phyloP scores from a whole-genome alignment of 2,113 vertebrate species.

The Petrocephalus zakoni region DNA sequence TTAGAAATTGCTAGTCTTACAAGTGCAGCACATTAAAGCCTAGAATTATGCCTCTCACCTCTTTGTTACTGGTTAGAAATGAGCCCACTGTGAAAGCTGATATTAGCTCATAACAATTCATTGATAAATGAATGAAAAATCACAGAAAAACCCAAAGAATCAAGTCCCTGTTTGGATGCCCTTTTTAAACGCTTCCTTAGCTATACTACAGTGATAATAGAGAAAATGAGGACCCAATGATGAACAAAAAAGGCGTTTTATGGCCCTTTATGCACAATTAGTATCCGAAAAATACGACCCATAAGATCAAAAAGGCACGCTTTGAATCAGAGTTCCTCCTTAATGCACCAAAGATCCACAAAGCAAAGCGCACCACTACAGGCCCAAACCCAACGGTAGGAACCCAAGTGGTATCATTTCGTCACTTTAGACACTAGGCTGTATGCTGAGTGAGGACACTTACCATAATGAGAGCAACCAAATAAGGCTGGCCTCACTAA shows the following conservation, averaged over 20 bases:
- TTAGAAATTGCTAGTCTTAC: background rate
- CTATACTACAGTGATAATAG: background rate
- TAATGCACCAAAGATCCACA: background rate
- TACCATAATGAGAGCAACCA: background rate
- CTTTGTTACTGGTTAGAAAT: background rate
- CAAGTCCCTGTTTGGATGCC: background rate
- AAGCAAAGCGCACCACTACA: background rate
- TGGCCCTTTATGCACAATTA: background rate
- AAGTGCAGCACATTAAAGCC: background rate
- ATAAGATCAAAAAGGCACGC: background rate
- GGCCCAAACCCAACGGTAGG: background rate
- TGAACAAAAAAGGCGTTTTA: background rate
- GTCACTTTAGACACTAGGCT: background rate
- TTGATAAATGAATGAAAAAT: background rate
- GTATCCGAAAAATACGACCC: background rate
- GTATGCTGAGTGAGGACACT: background rate
- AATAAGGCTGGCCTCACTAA: background rate
- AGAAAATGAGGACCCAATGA: background rate
- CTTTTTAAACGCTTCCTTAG: background rate
- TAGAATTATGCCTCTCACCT: background rate
- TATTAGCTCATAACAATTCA: too few relatives aligned
- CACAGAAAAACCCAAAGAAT: background rate
- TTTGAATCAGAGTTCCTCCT: background rate
- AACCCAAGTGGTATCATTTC: background rate
- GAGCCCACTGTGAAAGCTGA: background rate